Evolutionary conservation across 2,888 invertebrate genomes (phyloP).

Genomic region (Xanthia togata): DNA sequence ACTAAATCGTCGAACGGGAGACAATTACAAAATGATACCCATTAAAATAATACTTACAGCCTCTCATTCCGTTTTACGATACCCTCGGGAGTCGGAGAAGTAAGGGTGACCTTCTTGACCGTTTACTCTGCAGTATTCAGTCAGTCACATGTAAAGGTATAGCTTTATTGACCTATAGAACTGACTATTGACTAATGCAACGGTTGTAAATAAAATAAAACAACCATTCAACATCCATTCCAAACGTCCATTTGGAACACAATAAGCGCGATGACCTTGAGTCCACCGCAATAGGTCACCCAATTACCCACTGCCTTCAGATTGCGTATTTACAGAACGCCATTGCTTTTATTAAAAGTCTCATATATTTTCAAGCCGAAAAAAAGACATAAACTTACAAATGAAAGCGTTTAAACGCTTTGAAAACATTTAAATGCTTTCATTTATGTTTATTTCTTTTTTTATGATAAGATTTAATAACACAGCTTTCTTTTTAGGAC

Average conservation of each 20-base stretch:
- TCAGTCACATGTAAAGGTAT: not conserved
- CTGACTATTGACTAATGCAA: constrained; percentile 14
- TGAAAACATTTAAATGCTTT: constrained; percentile 37
- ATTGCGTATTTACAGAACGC: constrained; percentile 26
- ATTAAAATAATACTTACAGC: constrained; percentile 11
- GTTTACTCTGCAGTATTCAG: not conserved
- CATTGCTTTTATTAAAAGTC: constrained; percentile 21
- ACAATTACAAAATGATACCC: constrained; percentile 25
- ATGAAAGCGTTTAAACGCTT: constrained; percentile 35
- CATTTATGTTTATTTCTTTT: constrained; percentile 40
- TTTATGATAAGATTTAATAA: constrained; percentile 44
- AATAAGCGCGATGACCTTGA: constrained; percentile 32
- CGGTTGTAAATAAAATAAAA: constrained; percentile 19
- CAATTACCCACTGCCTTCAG: constrained; percentile 18
- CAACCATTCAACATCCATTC: not conserved
- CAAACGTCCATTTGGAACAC: constrained; percentile 26
- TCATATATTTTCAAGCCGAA: constrained; percentile 10
- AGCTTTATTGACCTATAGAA: constrained; percentile 8
- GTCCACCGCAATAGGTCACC: constrained; percentile 29
- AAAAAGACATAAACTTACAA: constrained; percentile 22
- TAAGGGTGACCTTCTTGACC: constrained; percentile 10
- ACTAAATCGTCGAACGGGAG: not conserved
- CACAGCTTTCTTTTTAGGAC: constrained; percentile 20
- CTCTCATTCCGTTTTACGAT: constrained; percentile 12
- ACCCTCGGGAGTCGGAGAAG: constrained; percentile 4